These are phyloP conservation scores for Gymnorhina tibicen DNA, from an alignment of 2,113 vertebrate species.

Conservation along the genomic window DNA sequence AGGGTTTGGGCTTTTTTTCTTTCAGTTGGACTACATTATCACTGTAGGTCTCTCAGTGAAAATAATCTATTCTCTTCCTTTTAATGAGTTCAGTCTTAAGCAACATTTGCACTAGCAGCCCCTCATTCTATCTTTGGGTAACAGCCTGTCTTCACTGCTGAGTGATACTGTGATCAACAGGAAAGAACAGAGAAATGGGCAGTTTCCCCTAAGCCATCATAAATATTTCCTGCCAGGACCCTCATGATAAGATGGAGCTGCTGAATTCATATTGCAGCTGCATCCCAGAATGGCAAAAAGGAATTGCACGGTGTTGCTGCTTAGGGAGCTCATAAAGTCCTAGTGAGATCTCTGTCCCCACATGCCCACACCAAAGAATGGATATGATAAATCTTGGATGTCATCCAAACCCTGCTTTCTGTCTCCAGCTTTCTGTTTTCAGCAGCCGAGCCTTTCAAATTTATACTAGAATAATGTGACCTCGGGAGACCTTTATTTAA, in stretches of 20 bases:
- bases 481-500: slow-evolving; percentile 24
- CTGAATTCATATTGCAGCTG: not conserved
- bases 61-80: not conserved
- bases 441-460: not conserved
- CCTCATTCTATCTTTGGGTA: not conserved
- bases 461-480: not conserved
- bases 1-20: not conserved
- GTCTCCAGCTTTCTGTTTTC: not conserved
- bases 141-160: not conserved
- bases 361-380: not conserved
- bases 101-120: not conserved
- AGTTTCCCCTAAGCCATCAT: not conserved
- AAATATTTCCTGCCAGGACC: not conserved
- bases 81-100: not conserved
- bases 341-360: not conserved
- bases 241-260: not conserved
- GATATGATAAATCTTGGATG: not conserved
- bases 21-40: not conserved
- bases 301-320: accelerated
- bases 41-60: not conserved
- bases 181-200: not conserved
- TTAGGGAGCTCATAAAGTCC: not conserved
- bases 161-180: not conserved
- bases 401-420: not conserved
- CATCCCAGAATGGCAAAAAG: not conserved